phyloP scores from a whole-genome alignment of 2,797 vertebrate genomes.

The Acipenser ruthenus region DNA sequence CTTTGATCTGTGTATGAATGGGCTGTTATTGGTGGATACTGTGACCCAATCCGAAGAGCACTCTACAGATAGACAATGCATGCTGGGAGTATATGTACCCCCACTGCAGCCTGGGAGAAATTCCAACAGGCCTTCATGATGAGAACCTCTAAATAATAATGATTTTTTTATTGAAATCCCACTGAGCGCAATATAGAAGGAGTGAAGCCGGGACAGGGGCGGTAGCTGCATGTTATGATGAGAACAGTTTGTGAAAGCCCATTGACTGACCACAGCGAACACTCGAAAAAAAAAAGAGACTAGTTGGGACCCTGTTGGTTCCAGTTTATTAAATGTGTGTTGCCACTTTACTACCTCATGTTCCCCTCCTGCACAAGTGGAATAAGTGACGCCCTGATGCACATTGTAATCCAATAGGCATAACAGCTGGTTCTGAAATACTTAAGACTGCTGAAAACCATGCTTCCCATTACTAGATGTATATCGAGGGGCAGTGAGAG shows the following conservation, averaged over 20 bases:
- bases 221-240: conserved; percentile 41
- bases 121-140: conserved; percentile 44
- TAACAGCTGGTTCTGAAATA: conserved; percentile 30
- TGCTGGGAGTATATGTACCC: conserved; percentile 50
- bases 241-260: conserved; percentile 35
- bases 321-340: conserved; percentile 62
- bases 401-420: conserved; percentile 42
- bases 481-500: too few relatives aligned
- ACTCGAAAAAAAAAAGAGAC: neutral
- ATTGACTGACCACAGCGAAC: conserved; percentile 7
- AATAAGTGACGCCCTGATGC: conserved; percentile 41
- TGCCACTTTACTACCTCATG: conserved; percentile 42
- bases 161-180: conserved; percentile 40
- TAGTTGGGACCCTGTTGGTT: conserved; percentile 43
- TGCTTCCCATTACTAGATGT: too few relatives aligned
- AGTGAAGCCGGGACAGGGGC: conserved; percentile 35
- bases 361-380: conserved; percentile 39
- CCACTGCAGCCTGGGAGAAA: conserved; percentile 54
- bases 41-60: neutral
- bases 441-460: neutral
- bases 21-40: neutral
- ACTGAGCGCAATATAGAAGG: conserved; percentile 59
- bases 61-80: conserved; percentile 43
- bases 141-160: conserved; percentile 52
- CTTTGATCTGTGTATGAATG: neutral